Evolutionary conservation across 2,113 vertebrate genomes (phyloP).

Genomic region (Numida meleagris): DNA sequence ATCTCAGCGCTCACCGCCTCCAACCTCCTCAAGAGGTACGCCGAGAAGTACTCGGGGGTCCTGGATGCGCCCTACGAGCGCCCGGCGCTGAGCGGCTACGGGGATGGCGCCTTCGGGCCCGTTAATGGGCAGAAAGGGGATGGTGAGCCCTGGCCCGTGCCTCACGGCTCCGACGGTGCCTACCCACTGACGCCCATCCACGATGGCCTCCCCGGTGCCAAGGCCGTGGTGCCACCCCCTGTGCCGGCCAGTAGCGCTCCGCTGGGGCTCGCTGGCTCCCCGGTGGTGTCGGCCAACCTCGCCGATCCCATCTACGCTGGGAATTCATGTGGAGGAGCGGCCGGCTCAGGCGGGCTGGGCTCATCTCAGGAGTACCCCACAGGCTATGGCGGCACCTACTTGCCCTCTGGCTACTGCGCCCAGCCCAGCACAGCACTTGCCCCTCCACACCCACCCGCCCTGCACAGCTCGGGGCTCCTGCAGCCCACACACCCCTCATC

Average conservation of each 20-base stretch:
- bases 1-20: slow-evolving; percentile 96
- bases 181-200: slow-evolving; percentile 85
- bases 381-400: slow-evolving; percentile 87
- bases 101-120: slow-evolving; percentile 83
- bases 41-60: slow-evolving; percentile 94
- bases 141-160: slow-evolving; percentile 87
- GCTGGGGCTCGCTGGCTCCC: slow-evolving; percentile 78
- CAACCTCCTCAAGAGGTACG: slow-evolving; percentile 96
- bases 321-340: slow-evolving; percentile 72
- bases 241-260: slow-evolving; percentile 60
- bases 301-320: slow-evolving; percentile 87
- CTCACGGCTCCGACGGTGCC: slow-evolving; percentile 80
- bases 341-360: slow-evolving; percentile 71
- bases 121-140: slow-evolving; percentile 89
- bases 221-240: slow-evolving; percentile 52
- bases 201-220: slow-evolving; percentile 84
- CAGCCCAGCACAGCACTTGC: slow-evolving; percentile 84
- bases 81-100: slow-evolving; percentile 78
- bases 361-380: slow-evolving; percentile 87
- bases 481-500: slow-evolving; percentile 71
- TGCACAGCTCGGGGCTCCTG: slow-evolving; percentile 74
- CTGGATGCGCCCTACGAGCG: slow-evolving; percentile 92
- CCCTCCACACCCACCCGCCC: slow-evolving; percentile 77
- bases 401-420: slow-evolving; percentile 90
- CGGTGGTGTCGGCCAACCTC: slow-evolving; percentile 83